Conservation (phyloP, 2,797 vertebrate genomes). For the Schizopygopsis pylzovi region DNA sequence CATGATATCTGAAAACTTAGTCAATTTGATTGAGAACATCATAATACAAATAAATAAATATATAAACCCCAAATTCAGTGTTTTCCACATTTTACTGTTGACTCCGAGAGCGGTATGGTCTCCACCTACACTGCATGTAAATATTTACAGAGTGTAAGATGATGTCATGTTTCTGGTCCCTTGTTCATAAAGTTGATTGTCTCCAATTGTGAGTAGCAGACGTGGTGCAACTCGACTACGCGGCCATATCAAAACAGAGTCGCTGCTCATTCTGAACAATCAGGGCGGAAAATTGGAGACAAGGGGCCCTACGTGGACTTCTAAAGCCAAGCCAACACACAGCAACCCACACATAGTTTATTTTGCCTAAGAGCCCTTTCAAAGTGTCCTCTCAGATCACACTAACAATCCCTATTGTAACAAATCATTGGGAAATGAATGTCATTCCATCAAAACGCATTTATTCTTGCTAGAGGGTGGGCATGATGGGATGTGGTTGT, state of each 20-base stretch:
- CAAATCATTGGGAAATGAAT: slow-evolving; percentile 75
- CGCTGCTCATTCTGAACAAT: slow-evolving; percentile 91
- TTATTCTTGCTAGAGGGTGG: slow-evolving; percentile 76
- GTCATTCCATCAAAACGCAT: slow-evolving; percentile 77
- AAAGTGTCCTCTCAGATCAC: slow-evolving; percentile 78
- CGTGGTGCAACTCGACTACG: slow-evolving; percentile 73
- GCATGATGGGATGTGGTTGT: slow-evolving; percentile 70
- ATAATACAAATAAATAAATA: slow-evolving; percentile 2
- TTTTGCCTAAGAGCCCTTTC: slow-evolving; percentile 79
- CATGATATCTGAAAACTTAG: background rate
- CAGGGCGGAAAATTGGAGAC: slow-evolving; percentile 98
- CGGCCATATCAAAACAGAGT: slow-evolving; percentile 81
- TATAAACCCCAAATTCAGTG: background rate
- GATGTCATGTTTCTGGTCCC: slow-evolving; percentile 67
- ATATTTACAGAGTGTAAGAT: slow-evolving; percentile 61
- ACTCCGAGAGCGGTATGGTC: background rate
- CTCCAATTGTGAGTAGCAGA: slow-evolving; percentile 44
- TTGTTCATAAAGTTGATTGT: slow-evolving; percentile 56
- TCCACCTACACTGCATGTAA: slow-evolving; percentile 53
- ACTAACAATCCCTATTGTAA: slow-evolving; percentile 81
- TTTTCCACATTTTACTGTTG: background rate
- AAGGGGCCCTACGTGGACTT: slow-evolving; percentile 79
- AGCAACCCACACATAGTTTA: slow-evolving; percentile 74
- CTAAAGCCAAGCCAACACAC: slow-evolving; percentile 68
- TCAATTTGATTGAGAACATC: background rate